Evolutionary conservation across 2,888 invertebrate genomes (phyloP), one percentile per base, ranked within the genome.

Genomic region (Heliconius charithonia): DNA sequence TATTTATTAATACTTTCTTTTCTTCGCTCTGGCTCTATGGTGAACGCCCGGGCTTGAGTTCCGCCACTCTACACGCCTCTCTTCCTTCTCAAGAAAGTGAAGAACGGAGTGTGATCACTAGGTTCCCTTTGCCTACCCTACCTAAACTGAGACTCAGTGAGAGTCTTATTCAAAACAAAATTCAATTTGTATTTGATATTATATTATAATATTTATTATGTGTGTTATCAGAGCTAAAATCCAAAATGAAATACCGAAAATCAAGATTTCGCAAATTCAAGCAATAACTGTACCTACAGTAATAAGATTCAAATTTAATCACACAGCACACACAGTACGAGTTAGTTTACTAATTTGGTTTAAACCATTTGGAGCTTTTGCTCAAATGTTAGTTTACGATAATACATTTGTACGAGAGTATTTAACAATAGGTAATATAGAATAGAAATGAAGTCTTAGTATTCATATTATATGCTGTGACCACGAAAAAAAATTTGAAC

Each of bases 271-370:
- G 16, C 56, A 56, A 56, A 59, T 72, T 25, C n/a, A n/a, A 72
- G 32, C 72, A 72, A 59, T 32, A 32, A 37, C 16, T 32, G n/a
- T 59, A 51, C 6, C 19, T 51, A 32, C 32, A n/a, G 29, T 72
- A 72, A 72, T 72, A 59, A n/a, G 16, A 32, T 72, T 72, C 32
- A 72, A 37, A 72, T 59, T 32, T 59, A 59, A 72, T 59, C 72
- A 6, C 59, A 16, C 59, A n/a, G 56, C n/a, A 22, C 59, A 72
- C 22, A 72, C 59, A 59, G 56, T 72, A 72, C 59, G 56, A 72
- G 32, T 56, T 32, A 72, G 72, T 59, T 72, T 25, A 32, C 59
- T 59, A 59, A 72, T 59, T 72, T 59, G 72, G 56, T 25, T 59
- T 72, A 72, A n/a, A 9, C 32, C 32, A 59, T 72, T 72, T 37